phyloP scores from a whole-genome alignment of 2,888 invertebrate genomes.

The Tiliacea aurago region DNA sequence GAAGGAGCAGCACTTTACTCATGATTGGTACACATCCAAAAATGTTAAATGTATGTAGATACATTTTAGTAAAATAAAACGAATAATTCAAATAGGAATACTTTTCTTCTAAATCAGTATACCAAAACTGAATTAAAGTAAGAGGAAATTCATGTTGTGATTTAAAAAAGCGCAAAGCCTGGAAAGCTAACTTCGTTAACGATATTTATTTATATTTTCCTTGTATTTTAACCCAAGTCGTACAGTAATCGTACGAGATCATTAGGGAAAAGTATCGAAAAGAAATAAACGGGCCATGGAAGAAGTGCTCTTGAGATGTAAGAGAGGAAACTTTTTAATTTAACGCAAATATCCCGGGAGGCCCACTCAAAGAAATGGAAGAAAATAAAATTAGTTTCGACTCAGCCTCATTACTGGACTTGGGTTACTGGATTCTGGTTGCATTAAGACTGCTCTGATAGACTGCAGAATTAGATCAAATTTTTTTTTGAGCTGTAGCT shows the following conservation, averaged over 20 bases:
- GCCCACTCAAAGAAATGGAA: conserved; percentile 78
- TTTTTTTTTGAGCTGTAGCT: background rate
- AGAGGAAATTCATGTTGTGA: conserved; percentile 47
- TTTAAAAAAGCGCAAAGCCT: conserved; percentile 25
- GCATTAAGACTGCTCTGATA: conserved; percentile 30
- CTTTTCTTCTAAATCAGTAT: background rate
- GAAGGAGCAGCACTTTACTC: background rate
- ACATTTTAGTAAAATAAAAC: background rate
- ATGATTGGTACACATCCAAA: background rate
- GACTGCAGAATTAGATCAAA: conserved; percentile 19
- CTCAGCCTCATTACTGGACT: conserved; percentile 81
- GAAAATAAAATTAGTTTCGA: conserved; percentile 84
- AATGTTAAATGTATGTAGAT: background rate
- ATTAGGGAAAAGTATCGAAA: conserved; percentile 80
- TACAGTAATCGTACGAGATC: conserved; percentile 78
- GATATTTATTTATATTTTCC: conserved; percentile 57
- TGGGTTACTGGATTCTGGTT: conserved; percentile 32
- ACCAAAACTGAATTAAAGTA: conserved; percentile 28
- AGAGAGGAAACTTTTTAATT: conserved; percentile 85
- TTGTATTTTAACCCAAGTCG: conserved; percentile 62
- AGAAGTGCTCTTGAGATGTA: conserved; percentile 74
- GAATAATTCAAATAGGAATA: background rate
- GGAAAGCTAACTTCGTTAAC: conserved; percentile 47
- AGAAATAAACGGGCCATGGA: conserved; percentile 74
- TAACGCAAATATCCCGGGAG: conserved; percentile 83